Evolutionary conservation across 2,888 invertebrate species (phyloP).

Genomic region (Carabus problematicus): DNA sequence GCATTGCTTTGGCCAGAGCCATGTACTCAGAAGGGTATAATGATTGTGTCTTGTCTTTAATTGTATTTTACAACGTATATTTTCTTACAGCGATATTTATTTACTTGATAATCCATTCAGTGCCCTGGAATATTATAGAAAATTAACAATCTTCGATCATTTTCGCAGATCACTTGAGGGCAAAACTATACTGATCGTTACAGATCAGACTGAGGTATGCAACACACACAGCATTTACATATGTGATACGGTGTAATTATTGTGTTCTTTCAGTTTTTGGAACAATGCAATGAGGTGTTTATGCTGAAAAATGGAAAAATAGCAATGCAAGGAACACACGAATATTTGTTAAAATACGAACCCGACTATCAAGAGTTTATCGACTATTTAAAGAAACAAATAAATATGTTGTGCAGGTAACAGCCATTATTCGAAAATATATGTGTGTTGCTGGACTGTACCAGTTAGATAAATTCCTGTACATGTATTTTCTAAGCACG

Average conservation of each 20-base stretch:
- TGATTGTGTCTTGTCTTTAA: not conserved
- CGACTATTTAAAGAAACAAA: slow-evolving; percentile 45
- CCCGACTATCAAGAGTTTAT: slow-evolving; percentile 50
- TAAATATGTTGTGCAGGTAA: slow-evolving; percentile 29
- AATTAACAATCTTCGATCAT: slow-evolving; percentile 63
- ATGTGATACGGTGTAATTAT: too few relatives aligned
- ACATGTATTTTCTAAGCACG: too few relatives aligned
- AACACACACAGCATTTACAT: not conserved
- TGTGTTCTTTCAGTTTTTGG: slow-evolving; percentile 58
- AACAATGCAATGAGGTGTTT: slow-evolving; percentile 64
- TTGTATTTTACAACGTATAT: not conserved
- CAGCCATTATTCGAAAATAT: slow-evolving; percentile 11
- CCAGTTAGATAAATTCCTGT: too few relatives aligned
- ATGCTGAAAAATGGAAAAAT: slow-evolving; percentile 64
- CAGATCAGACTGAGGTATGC: slow-evolving; percentile 66
- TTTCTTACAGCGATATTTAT: slow-evolving; percentile 61
- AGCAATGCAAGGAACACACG: slow-evolving; percentile 63
- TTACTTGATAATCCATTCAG: slow-evolving; percentile 67
- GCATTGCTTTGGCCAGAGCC: slow-evolving; percentile 63
- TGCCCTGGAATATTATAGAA: slow-evolving; percentile 63
- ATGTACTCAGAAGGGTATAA: slow-evolving; percentile 57
- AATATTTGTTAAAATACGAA: slow-evolving; percentile 56
- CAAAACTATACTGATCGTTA: slow-evolving; percentile 67
- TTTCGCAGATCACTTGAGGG: slow-evolving; percentile 53
- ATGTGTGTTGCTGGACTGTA: not conserved